Evolutionary conservation across 2,113 vertebrate genomes (phyloP).

Genomic region (Hassar affinis): DNA sequence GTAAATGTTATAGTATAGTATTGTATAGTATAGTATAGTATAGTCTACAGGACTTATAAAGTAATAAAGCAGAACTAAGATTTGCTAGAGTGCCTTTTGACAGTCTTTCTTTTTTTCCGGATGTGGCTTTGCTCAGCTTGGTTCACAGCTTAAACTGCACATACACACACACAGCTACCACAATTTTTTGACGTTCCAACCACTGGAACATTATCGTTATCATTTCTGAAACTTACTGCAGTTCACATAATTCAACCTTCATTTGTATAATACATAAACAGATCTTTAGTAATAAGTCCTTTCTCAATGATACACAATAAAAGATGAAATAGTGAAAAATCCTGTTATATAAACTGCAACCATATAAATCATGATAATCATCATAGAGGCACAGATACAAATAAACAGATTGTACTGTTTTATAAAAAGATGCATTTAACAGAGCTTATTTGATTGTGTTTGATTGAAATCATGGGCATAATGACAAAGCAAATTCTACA

Average conservation of each 20-base stretch:
- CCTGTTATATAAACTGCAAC: background rate
- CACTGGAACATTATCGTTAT: conserved; percentile 37
- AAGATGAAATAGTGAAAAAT: too few relatives aligned
- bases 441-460: background rate
- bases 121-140: conserved; percentile 73
- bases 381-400: background rate
- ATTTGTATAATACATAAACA: background rate
- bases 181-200: conserved; percentile 31
- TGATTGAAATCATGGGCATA: background rate
- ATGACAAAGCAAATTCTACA: background rate
- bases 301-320: too few relatives aligned
- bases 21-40: background rate
- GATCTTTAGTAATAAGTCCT: too few relatives aligned
- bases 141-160: conserved; percentile 56
- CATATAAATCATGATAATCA: background rate
- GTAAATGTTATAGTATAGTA: too few relatives aligned
- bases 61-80: conserved; percentile 16
- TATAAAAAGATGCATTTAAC: too few relatives aligned
- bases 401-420: background rate
- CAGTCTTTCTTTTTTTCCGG: conserved; percentile 33
- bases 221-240: background rate
- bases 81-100: background rate
- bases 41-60: background rate
- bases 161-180: conserved; percentile 49
- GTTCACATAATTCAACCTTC: background rate